Conservation (phyloP, 2,113 vertebrate species). For the Alosa alosa region DNA sequence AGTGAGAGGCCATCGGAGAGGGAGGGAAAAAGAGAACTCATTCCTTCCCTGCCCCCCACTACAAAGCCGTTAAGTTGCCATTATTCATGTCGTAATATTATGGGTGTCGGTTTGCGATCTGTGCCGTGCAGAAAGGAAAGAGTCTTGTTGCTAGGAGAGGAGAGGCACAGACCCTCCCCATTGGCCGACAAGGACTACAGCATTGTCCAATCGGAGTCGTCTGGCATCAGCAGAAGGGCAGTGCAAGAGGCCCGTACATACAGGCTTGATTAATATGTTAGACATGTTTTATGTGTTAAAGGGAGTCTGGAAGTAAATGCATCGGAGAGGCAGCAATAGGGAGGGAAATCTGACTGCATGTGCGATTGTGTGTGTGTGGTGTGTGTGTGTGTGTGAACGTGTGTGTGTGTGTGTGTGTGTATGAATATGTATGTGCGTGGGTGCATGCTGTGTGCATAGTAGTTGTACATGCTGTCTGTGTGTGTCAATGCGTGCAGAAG, state of each 20-base stretch:
- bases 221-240: conserved; percentile 53
- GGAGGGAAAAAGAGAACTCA: conserved; percentile 43
- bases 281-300: conserved; percentile 79
- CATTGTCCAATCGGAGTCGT: conserved; percentile 73
- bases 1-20: conserved; percentile 9
- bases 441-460: not conserved
- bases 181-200: conserved; percentile 72
- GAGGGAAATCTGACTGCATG: conserved; percentile 36
- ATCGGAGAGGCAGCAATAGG: conserved; percentile 60
- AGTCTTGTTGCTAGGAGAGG: conserved; percentile 93
- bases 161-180: conserved; percentile 69
- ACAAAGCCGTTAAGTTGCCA: conserved; percentile 65
- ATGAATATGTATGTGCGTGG: not conserved
- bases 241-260: conserved; percentile 61
- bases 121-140: conserved; percentile 68
- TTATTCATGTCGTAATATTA: conserved; percentile 87
- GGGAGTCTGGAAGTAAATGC: conserved; percentile 63
- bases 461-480: not conserved
- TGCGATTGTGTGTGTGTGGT: not conserved
- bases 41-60: conserved; percentile 67
- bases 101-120: conserved; percentile 81
- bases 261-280: conserved; percentile 82
- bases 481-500: not conserved
- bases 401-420: not conserved
- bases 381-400: too few relatives aligned